Evolutionary conservation across 2,113 vertebrate species (phyloP), one percentile per base, ranked within the genome.

Genomic region (Pollachius pollachius): DNA sequence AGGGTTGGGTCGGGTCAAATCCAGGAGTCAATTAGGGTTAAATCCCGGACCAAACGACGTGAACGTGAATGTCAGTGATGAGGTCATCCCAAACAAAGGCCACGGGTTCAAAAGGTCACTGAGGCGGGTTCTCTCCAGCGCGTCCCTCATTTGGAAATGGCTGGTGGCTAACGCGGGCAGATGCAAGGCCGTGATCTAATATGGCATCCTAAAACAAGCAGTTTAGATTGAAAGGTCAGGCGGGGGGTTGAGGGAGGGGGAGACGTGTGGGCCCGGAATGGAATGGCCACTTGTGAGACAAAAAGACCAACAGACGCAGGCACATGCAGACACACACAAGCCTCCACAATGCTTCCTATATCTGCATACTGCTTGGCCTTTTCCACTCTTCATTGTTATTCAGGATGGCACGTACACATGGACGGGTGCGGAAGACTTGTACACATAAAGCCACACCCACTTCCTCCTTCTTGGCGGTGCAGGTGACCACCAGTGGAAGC

Each of bases 151-250:
- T 2, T 73, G 76, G 76, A 87, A 84, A 81, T 84, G 48, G 16
- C 15, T n/a, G 54, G 61, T 74, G 72, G 80, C 64, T 56, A 72
- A 65, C 83, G 80, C 76, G 69, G 62, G 70, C 82, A 66, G 81
- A 81, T 67, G 62, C 73, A 64, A 25, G 60, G 62, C 75, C 18
- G 68, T 90, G 86, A 91, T 92, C 72, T 81, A 79, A 83, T 78
- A 64, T 88, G 89, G 88, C 88, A 89, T 85, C 87, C 88, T 88
- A 85, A 88, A 87, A 90, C 84, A 88, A 87, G 80, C 81, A 85
- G 71, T 88, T 90, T 89, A 89, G 85, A 86, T 86, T 88, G 70
- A 89, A 90, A 89, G 86, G 88, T 91, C 89, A 90, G 64, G 67
- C 71, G 80, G 83, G 82, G 84, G 78, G 81, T 84, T 84, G 54